These are phyloP conservation scores for Tetragonula carbonaria DNA, from an alignment of 2,888 invertebrate species.

Conservation along the genomic window DNA sequence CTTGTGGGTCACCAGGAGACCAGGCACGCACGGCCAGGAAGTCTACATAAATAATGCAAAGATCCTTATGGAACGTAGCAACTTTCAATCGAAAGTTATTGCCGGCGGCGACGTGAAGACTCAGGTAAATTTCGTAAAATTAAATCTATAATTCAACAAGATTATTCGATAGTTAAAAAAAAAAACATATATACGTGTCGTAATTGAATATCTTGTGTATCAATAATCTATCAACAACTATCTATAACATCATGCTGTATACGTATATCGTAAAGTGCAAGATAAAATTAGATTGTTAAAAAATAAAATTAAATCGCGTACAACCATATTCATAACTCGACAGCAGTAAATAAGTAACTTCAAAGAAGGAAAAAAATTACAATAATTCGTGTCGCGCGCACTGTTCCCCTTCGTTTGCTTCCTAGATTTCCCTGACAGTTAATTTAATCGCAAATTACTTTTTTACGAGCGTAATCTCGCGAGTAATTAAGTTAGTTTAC, in stretches of 20 bases:
- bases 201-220: no score
- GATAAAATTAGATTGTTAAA: no score
- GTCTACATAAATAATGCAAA: constrained; percentile 95
- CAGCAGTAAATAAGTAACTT: not conserved
- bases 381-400: not conserved
- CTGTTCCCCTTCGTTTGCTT: not conserved
- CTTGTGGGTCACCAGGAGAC: constrained; percentile 91
- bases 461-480: constrained; percentile 56
- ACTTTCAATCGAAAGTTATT: constrained; percentile 87
- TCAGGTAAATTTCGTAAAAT: constrained; percentile 84
- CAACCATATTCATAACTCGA: no score
- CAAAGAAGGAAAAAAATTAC: not conserved
- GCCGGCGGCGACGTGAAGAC: constrained; percentile 84
- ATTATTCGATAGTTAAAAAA: not conserved
- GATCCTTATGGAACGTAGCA: constrained; percentile 89
- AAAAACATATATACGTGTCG: not conserved
- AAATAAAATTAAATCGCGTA: no score
- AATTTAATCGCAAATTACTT: constrained; percentile 60
- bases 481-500: constrained; percentile 57
- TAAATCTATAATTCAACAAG: no score
- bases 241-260: no score
- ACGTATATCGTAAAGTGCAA: no score
- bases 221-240: no score
- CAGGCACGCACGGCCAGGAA: constrained; percentile 86
- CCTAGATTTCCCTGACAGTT: constrained; percentile 12